These are phyloP conservation scores for Himalopsyche phryganea DNA, from an alignment of 1,140 invertebrate genomes.

Conservation along the genomic window DNA sequence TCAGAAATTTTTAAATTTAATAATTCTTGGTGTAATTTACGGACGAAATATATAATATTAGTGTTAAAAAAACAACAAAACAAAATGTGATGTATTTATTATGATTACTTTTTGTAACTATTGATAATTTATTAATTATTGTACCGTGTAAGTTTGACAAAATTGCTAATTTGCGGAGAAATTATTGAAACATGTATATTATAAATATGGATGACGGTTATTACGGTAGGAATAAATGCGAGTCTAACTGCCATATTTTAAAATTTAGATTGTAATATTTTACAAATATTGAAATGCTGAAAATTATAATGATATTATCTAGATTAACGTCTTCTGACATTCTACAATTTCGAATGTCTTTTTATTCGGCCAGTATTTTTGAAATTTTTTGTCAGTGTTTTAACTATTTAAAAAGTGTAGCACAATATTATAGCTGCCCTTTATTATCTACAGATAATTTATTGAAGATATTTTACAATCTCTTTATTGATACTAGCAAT, in stretches of 20 bases:
- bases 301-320: background rate
- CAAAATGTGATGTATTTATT: conserved; percentile 27
- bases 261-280: conserved; percentile 7
- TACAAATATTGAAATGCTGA: background rate
- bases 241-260: conserved; percentile 4
- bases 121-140: background rate
- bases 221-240: background rate
- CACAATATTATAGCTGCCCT: too few species aligned
- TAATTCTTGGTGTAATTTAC: too few species aligned
- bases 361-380: too few species aligned
- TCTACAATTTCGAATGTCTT: too few species aligned
- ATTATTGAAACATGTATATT: background rate
- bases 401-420: too few species aligned
- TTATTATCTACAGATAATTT: too few species aligned
- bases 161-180: background rate
- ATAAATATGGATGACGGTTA: background rate
- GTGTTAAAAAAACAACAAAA: conserved; percentile 16
- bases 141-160: background rate
- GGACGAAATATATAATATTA: too few species aligned
- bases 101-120: conserved; percentile 6
- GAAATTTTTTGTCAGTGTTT: too few species aligned
- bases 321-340: too few species aligned
- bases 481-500: too few species aligned
- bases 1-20: too few species aligned
- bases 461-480: too few species aligned